Base-by-base conservation (phyloP, 2,797 vertebrate species). In the Pteropus rufus region DNA sequence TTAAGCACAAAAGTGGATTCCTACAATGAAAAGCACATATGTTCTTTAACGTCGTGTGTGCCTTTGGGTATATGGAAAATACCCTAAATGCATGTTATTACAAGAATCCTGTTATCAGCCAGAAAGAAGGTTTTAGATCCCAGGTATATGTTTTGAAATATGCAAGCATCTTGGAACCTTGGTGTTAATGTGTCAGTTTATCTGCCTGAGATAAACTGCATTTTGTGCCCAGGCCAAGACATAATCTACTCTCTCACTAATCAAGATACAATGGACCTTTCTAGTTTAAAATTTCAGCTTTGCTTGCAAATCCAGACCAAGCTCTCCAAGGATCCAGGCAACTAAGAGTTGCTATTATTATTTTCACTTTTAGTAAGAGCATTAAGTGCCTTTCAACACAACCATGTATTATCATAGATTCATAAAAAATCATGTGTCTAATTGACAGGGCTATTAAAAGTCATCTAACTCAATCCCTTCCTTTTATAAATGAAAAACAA, bases 21-120 rank as follows among this genome's bases (percentile, higher is more conserved):
- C 76, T 96, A 94, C 83, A 95, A 97, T 97, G 97, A 98, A 97
- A 97, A 76, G 72, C 95, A 97, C 69, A 95, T 96, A 94, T 97
- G 93, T 94, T 97, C 92, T 96, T 91, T 73, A 93, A 93, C 96
- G 87, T 82, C 34, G 83, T 49, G 80, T 29, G 0, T 97, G 97
- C 97, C 96, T 97, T 96, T 86, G 91, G 96, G 76, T 96, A 92
- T 93, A 97, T 97, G 97, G 93, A 97, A 97, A 97, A 97, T 97
- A 92, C 92, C 49, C 79, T 92, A 97, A 97, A 95, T 95, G 79
- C 97, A 72, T 96, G 97, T 96, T 96, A 93, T 97, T 97, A 96
- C 96, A 97, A 69, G 96, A 95, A 97, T 92, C 83, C 60, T 95
- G 65, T 97, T 97, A 97, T 97, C 95, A 95, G 82, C 75, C 93